A percentile compares a stretch with the other conserved stretches of the same genome.
These are phyloP conservation scores for Silurus asotus DNA, from an alignment of 2,113 vertebrate species.

Conservation along the genomic window DNA sequence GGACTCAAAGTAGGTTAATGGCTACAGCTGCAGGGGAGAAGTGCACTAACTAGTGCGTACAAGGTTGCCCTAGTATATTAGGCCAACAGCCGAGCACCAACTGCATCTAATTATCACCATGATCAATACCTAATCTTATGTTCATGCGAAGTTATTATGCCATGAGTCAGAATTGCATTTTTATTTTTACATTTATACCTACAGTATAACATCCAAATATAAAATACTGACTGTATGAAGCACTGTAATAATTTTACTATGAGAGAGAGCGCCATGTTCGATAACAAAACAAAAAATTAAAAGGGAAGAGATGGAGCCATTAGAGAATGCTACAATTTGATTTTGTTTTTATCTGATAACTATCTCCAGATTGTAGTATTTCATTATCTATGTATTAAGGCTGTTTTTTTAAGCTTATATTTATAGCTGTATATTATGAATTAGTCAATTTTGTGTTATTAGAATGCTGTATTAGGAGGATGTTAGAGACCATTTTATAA, in stretches of 20 bases:
- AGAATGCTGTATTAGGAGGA: neutral
- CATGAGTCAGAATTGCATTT: neutral
- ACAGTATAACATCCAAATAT: neutral
- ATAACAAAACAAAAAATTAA: neutral
- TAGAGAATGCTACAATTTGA: neutral
- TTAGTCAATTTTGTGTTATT: neutral
- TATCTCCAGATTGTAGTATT: neutral
- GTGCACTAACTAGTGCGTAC: slow-evolving; percentile 31
- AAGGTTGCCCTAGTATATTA: slow-evolving; percentile 42
- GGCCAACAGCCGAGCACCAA: slow-evolving; percentile 25
- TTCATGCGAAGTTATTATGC: neutral
- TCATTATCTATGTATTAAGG: neutral
- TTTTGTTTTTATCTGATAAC: neutral
- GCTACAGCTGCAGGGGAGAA: slow-evolving; percentile 44
- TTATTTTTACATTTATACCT: neutral
- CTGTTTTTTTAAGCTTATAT: neutral
- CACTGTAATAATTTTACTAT: neutral
- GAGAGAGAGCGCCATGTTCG: neutral
- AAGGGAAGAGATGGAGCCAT: neutral
- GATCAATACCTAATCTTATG: neutral
- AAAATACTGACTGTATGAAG: neutral
- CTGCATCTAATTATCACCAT: slow-evolving; percentile 24
- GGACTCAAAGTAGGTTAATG: slow-evolving; percentile 56
- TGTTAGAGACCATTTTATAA: no score
- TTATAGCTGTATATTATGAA: neutral